These are phyloP conservation scores for Glyphotaelius pellucidus DNA, from an alignment of 2,888 invertebrate genomes.

Conservation along the genomic window DNA sequence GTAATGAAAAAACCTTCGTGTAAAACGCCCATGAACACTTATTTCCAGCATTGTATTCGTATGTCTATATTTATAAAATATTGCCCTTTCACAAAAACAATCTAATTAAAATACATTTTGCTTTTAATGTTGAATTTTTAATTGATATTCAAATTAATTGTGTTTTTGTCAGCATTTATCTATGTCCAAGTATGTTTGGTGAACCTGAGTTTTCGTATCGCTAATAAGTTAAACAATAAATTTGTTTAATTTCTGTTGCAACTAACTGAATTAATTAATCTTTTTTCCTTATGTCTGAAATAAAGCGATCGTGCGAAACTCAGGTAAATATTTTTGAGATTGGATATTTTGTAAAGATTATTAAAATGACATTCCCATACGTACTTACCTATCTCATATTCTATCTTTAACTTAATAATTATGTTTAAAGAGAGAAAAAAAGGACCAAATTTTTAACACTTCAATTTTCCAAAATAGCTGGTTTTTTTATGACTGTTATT, in stretches of 20 bases:
- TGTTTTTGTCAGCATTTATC: neutral
- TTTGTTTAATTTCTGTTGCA: neutral
- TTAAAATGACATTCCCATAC: neutral
- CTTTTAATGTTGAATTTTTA: neutral
- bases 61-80: neutral
- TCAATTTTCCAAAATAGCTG: no score
- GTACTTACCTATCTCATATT: neutral
- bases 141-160: neutral
- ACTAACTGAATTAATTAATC: conserved; percentile 25
- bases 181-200: neutral
- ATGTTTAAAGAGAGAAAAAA: no score
- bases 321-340: conserved; percentile 58
- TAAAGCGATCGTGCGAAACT: conserved; percentile 60
- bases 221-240: neutral
- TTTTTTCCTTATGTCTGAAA: conserved; percentile 61
- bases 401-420: no score
- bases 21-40: no score
- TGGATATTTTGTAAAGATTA: neutral
- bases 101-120: neutral
- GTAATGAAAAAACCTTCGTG: no score
- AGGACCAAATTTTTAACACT: no score
- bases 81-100: neutral
- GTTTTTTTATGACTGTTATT: no score
- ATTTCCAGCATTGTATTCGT: no score
- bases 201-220: conserved; percentile 2